These are phyloP conservation scores for Drosophila recens DNA, from an alignment of 2,888 invertebrate species.

Conservation along the genomic window DNA sequence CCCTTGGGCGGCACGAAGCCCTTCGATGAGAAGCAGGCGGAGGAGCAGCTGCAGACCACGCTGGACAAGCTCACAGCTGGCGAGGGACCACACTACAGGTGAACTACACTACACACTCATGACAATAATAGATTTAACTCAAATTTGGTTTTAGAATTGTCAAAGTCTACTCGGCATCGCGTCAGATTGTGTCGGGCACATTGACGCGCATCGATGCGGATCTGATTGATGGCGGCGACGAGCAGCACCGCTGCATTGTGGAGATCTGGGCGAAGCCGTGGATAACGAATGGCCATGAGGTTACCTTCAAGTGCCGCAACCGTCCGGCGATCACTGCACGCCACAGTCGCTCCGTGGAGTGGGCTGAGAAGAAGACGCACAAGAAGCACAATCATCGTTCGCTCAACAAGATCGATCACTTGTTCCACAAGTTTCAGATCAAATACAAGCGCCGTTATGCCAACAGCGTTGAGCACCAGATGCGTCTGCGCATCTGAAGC, in stretches of 20 bases:
- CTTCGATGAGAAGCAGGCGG: conserved; percentile 65
- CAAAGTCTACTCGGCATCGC: conserved; percentile 84
- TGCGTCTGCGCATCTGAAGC: conserved; percentile 89
- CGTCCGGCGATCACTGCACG: conserved; percentile 71
- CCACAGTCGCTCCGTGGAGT: conserved; percentile 82
- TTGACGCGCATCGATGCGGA: conserved; percentile 87
- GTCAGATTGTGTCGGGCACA: conserved; percentile 87
- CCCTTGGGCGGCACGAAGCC: conserved; percentile 50
- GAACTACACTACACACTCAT: background rate
- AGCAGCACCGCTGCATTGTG: conserved; percentile 74
- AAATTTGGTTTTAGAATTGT: conserved; percentile 57
- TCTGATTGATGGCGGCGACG: conserved; percentile 86
- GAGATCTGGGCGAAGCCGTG: conserved; percentile 87
- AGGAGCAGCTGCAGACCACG: conserved; percentile 64
- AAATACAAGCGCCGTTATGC: conserved; percentile 88
- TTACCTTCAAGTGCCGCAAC: conserved; percentile 84
- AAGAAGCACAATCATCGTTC: conserved; percentile 79
- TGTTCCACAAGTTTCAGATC: conserved; percentile 87
- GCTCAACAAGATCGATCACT: conserved; percentile 78
- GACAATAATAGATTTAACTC: background rate
- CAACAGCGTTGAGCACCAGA: conserved; percentile 87
- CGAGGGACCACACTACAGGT: conserved; percentile 82
- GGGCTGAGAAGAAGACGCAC: conserved; percentile 82
- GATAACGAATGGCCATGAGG: conserved; percentile 85
- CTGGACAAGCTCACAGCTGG: conserved; percentile 75